phyloP scores from a whole-genome alignment of 1,140 invertebrate genomes.

The Solenopsis fugax region DNA sequence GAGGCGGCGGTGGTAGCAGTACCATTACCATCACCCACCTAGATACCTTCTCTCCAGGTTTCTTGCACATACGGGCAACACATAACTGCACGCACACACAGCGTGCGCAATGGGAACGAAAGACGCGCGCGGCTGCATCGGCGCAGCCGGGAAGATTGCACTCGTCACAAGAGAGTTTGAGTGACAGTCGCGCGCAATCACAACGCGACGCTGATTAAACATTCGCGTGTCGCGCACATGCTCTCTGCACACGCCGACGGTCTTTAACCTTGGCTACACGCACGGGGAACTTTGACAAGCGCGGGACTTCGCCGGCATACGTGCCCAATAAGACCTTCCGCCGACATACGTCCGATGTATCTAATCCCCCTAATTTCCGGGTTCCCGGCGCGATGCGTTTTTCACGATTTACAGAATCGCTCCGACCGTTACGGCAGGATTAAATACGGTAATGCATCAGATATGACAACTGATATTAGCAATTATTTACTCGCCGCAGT shows the following conservation, averaged over 20 bases:
- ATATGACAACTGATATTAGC: conserved; percentile 7
- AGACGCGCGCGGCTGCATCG: conserved; percentile 46
- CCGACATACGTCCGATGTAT: not conserved
- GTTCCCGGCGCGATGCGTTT: not conserved
- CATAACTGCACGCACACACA: not conserved
- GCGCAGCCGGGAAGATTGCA: conserved; percentile 45
- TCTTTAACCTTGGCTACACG: conserved; percentile 45
- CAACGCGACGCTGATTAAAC: conserved; percentile 58
- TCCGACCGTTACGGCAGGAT: not conserved
- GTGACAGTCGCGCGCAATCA: conserved; percentile 58
- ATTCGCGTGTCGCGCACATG: conserved; percentile 54
- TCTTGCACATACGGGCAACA: conserved; percentile 52
- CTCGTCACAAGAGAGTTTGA: conserved; percentile 21
- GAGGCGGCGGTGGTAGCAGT: conserved; percentile 43
- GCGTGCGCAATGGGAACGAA: not conserved
- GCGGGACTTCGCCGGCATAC: not conserved
- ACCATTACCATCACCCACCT: conserved; percentile 79
- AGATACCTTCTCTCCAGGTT: conserved; percentile 74
- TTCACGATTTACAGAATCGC: not conserved
- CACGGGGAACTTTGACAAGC: not conserved
- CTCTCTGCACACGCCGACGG: conserved; percentile 42
- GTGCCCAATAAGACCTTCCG: too few species aligned
- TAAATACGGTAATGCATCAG: not conserved
- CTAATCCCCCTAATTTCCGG: not conserved
- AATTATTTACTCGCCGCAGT: conserved; percentile 20